Conservation (phyloP, 2,888 invertebrate genomes). For the Chaetoderma sp. region DNA sequence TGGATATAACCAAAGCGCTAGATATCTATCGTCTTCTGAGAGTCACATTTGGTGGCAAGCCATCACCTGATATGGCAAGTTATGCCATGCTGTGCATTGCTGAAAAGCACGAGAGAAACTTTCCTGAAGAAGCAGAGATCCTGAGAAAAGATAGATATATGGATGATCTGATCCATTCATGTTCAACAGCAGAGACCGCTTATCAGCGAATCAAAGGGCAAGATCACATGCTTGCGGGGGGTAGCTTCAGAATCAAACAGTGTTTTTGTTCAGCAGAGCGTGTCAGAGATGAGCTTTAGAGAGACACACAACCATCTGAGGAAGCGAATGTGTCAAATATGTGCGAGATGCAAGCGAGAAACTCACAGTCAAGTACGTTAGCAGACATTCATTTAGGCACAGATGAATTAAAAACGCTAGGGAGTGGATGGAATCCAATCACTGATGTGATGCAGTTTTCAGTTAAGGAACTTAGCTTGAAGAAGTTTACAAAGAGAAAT, state of each 20-base stretch:
- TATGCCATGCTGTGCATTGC: background rate
- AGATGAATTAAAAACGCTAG: background rate
- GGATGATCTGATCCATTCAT: background rate
- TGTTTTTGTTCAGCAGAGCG: constrained; percentile 7
- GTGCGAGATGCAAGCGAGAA: background rate
- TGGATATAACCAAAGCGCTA: background rate
- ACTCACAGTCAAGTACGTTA: background rate
- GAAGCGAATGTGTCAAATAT: too few species aligned
- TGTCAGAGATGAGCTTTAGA: too few species aligned
- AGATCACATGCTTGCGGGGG: too few species aligned
- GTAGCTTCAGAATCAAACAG: constrained; percentile 14
- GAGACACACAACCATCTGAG: too few species aligned
- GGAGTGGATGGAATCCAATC: background rate
- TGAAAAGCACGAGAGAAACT: background rate
- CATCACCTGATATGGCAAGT: constrained; percentile 4
- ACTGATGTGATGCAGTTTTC: background rate
- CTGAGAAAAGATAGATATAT: background rate
- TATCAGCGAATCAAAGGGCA: background rate
- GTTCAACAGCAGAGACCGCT: background rate
- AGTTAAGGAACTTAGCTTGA: background rate
- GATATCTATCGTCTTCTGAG: background rate
- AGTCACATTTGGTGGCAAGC: background rate
- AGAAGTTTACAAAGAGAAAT: constrained; percentile 1
- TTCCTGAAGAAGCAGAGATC: background rate
- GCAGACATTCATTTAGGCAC: background rate